A percentile compares a stretch with the other conserved stretches of the same genome.
Conservation (phyloP, 2,797 vertebrate species). For the Lacerta agilis region DNA sequence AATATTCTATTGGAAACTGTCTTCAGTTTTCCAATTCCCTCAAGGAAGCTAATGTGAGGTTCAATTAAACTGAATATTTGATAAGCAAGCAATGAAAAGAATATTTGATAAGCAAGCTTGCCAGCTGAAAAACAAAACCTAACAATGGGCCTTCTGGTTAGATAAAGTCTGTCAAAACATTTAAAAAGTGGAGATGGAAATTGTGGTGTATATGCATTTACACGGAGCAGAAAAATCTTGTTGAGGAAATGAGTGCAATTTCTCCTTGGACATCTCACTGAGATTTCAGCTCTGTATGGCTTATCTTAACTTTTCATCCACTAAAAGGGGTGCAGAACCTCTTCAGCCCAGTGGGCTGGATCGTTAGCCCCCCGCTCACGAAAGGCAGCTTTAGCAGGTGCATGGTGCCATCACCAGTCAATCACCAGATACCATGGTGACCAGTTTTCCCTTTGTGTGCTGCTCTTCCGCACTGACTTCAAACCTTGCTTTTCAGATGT, state of each 20-base stretch:
- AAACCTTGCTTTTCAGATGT: too few relatives aligned
- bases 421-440: too few relatives aligned
- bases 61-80: slow-evolving; percentile 68
- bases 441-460: too few relatives aligned
- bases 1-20: slow-evolving; percentile 48
- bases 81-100: slow-evolving; percentile 60
- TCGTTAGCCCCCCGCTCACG: too few relatives aligned
- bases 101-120: slow-evolving; percentile 25
- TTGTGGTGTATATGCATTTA: slow-evolving; percentile 45
- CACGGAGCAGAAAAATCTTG: background rate
- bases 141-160: slow-evolving; percentile 46
- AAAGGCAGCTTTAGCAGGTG: too few relatives aligned
- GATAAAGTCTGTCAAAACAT: slow-evolving; percentile 53
- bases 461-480: too few relatives aligned
- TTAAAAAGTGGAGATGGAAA: slow-evolving; percentile 50
- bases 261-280: background rate
- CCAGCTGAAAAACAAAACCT: slow-evolving; percentile 16
- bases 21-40: slow-evolving; percentile 57
- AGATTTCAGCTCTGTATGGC: background rate
- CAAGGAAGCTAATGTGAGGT: slow-evolving; percentile 49
- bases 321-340: too few relatives aligned
- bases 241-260: background rate
- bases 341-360: too few relatives aligned
- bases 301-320: background rate
- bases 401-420: too few relatives aligned